These are phyloP conservation scores for Phalera bucephala DNA, from an alignment of 2,888 invertebrate genomes.

Conservation along the genomic window DNA sequence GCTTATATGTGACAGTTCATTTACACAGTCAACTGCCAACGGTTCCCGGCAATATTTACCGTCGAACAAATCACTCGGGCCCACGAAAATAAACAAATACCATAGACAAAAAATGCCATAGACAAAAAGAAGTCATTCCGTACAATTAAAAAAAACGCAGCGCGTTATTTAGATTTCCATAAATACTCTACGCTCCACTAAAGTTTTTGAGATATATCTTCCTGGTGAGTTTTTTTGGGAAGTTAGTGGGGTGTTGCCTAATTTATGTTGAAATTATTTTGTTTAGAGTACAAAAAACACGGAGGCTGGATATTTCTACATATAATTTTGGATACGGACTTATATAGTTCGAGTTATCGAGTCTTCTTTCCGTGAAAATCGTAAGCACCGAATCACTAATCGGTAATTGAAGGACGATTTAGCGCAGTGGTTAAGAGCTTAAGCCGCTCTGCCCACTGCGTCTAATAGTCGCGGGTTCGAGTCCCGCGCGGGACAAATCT, in stretches of 20 bases:
- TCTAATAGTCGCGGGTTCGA: too few species aligned
- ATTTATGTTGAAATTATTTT: constrained; percentile 5
- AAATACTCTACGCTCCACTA: constrained; percentile 68
- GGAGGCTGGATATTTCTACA: too few species aligned
- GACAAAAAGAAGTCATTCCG: constrained; percentile 68
- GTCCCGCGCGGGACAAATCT: too few species aligned
- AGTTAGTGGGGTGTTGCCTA: constrained; percentile 6
- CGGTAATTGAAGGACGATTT: too few species aligned
- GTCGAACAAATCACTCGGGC: constrained; percentile 70
- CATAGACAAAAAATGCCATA: constrained; percentile 63
- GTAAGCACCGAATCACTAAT: too few species aligned
- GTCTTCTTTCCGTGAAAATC: too few species aligned
- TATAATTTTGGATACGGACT: too few species aligned
- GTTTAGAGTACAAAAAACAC: too few species aligned
- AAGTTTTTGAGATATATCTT: constrained; percentile 75
- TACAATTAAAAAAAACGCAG: constrained; percentile 75
- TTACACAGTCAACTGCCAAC: constrained; percentile 43
- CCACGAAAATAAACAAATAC: constrained; percentile 74
- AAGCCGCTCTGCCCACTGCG: too few species aligned
- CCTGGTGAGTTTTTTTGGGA: constrained; percentile 61
- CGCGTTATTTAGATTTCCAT: constrained; percentile 79
- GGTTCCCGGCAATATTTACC: constrained; percentile 49
- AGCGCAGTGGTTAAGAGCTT: too few species aligned
- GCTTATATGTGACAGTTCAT: constrained; percentile 53
- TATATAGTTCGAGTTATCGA: too few species aligned